Evolutionary conservation across 2,113 vertebrate species (phyloP), one percentile per base, ranked within the genome.

Genomic region (Acanthisitta chloris): DNA sequence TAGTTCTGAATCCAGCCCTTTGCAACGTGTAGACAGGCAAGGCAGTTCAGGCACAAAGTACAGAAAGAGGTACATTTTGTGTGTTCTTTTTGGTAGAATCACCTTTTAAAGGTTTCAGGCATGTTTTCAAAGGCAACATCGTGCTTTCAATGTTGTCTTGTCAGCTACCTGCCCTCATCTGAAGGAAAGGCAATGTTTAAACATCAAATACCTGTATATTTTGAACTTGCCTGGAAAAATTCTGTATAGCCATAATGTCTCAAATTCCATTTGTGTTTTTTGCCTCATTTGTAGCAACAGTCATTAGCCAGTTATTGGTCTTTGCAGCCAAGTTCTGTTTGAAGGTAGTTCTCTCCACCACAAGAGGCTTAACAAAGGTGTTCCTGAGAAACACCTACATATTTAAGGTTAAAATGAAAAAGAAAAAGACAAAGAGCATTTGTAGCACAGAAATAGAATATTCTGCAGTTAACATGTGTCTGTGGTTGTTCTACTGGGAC

Each of bases 271-370:
- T 97, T 76, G 33, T 74, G 34, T 26, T 97, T 90, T 96, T 97
- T 54, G 38, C 71, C 59, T 92, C 96, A 40, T 97, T 97, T 67
- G 93, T 88, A 77, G 96, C 97, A 79, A 97, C 94, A 79, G 89
- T 97, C 21, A 98, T 97, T 85, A 93, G 94, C 85, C 93, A 94
- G 82, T 97, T 97, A 65, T 95, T 97, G 88, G 97, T 96, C 83
- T 96, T 96, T 65, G 94, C 95, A 52, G 93, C 78, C 40, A 98
- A 82, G 66, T 98, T 97, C 97, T 95, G 86, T 74, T 33, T 72
- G 64, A 72, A 98, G 72, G 82, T 92, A 96, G 52, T 88, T 96
- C 57, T 98, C 94, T 76, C 92, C 94, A 31, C 70, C 83, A 94
- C 97, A 98, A 88, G 97, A 89, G 18, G 89, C 97, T 90, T 97